These are phyloP conservation scores for Hylomyscus alleni DNA, from an alignment of 2,797 vertebrate genomes.

Conservation along the genomic window DNA sequence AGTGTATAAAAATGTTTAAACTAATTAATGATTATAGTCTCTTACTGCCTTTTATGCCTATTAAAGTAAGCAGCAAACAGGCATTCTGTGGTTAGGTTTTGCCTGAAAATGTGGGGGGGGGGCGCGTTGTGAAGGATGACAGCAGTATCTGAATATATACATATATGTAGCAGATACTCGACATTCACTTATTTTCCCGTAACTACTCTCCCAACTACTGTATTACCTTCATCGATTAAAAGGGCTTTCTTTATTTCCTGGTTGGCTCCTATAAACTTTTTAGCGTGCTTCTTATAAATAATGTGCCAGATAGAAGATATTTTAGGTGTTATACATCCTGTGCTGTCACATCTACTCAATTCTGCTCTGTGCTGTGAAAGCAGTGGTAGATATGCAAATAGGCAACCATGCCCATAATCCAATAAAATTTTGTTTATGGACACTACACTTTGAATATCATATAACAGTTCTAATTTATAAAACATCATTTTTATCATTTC, in stretches of 20 bases:
- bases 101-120: constrained; percentile 5
- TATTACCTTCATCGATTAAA: not conserved
- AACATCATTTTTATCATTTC: not conserved
- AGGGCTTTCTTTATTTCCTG: not conserved
- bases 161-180: not conserved
- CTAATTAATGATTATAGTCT: constrained; percentile 67
- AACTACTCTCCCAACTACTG: not conserved
- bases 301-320: constrained; percentile 7
- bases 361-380: not conserved
- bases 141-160: constrained; percentile 24
- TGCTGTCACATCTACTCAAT: not conserved
- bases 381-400: not conserved
- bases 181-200: constrained; percentile 4
- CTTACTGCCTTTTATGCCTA: constrained; percentile 47
- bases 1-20: constrained; percentile 46
- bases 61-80: constrained; percentile 41
- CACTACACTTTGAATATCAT: not conserved
- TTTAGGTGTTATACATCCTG: not conserved
- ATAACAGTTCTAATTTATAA: not conserved
- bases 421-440: not conserved
- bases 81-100: constrained; percentile 51
- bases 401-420: not conserved
- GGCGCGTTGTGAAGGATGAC: too few relatives aligned
- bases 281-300: not conserved
- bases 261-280: not conserved